Percentiles rank a stretch among this genome's conserved stretches.
Conservation (phyloP, 2,113 vertebrate species). For the Leptobrachium ailaonicum region DNA sequence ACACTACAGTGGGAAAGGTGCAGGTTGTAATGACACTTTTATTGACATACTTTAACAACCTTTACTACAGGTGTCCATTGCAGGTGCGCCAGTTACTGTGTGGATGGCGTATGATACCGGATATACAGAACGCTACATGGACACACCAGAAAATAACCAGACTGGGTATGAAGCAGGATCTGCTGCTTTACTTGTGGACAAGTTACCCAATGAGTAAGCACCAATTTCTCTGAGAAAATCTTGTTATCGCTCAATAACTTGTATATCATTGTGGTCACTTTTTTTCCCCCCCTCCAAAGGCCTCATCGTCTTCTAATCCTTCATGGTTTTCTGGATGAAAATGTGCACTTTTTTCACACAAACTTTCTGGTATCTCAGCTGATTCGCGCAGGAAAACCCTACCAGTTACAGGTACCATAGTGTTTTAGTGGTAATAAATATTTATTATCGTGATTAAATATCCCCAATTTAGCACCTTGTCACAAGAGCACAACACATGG, state of each 20-base stretch:
- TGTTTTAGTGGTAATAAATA: not conserved
- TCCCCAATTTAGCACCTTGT: too few relatives aligned
- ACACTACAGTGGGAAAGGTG: too few relatives aligned
- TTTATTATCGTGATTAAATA: too few relatives aligned
- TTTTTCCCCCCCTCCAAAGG: slow-evolving; percentile 61
- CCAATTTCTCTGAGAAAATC: not conserved
- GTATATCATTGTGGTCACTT: not conserved
- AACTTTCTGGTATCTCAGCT: slow-evolving; percentile 97
- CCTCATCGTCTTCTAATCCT: slow-evolving; percentile 96
- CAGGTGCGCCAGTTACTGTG: slow-evolving; percentile 91
- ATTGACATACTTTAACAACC: too few relatives aligned
- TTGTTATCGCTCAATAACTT: not conserved
- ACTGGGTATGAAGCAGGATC: slow-evolving; percentile 94
- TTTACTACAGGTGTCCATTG: slow-evolving; percentile 82
- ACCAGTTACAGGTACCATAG: slow-evolving; percentile 89
- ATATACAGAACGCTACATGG: slow-evolving; percentile 96
- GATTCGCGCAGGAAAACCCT: slow-evolving; percentile 96
- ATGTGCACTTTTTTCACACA: slow-evolving; percentile 99
- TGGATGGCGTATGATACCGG: slow-evolving; percentile 99
- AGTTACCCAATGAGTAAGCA: slow-evolving; percentile 94
- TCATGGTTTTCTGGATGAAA: slow-evolving; percentile 96
- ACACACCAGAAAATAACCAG: slow-evolving; percentile 93
- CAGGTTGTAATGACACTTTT: too few relatives aligned
- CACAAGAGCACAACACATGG: too few relatives aligned
- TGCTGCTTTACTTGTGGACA: slow-evolving; percentile 92